Base-by-base conservation (phyloP, 2,797 vertebrate genomes). In the Melanotaenia boesemani region DNA sequence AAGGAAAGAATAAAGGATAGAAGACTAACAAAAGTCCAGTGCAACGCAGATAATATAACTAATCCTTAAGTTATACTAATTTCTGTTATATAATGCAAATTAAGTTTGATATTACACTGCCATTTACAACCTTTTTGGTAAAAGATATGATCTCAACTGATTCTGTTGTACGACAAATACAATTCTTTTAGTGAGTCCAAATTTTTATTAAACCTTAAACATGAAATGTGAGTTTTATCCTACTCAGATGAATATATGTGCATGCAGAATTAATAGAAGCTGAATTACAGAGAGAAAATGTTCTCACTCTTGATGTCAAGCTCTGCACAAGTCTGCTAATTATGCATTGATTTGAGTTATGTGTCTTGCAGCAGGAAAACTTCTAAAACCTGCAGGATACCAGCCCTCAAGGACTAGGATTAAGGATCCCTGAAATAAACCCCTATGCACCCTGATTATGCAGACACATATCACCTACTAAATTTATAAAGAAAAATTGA, bases 31-130 rank as follows among this genome's bases (percentile, higher is more conserved):
- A 20, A 6, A 37, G 20, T 68, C 22, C 28, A 32, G 34, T 28
- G 36, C 28, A 30, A 67, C n/a, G 16, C 34, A 39, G 55, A 24
- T 36, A 41, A 11, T 41, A 13, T 55, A 37, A 68, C 18, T 48
- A 32, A 24, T 24, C 15, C 13, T 41, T 32, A 62, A 65, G 41
- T 69, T 15, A 41, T 3, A 34, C 20, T 46, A 16, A 56, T 72
- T 41, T 62, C 22, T 56, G 26, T 69, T 57, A 63, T 39, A 18
- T 9, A 68, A 60, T 46, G 36, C 44, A 78, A 57, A 36, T 68
- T 48, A 63, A 30, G 36, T 37, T 41, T 63, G 20, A 16, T 36
- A n/a, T 46, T 39, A 44, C 6, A 48, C 20, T 18, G n/a, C 32
- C 32, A 5, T 22, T 41, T 22, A 26, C 13, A 32, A 60, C 59